Conservation (phyloP, 1,140 invertebrate species). For the Aphelinus atriplicis region DNA sequence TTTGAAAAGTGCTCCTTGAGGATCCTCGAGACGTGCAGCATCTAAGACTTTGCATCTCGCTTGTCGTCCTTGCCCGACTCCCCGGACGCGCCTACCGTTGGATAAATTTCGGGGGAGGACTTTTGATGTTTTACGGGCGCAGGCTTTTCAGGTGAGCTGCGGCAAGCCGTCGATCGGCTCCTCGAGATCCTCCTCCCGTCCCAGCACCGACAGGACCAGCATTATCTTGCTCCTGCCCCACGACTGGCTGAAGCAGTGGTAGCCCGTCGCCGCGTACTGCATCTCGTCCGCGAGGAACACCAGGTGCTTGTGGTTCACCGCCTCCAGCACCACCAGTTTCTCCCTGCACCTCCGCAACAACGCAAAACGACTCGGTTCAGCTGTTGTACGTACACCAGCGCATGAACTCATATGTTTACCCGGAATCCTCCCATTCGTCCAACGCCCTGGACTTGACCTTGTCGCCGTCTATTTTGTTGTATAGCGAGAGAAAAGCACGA, state of each 20-base stretch:
- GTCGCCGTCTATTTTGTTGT: conserved; percentile 40
- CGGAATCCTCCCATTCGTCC: conserved; percentile 43
- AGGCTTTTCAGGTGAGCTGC: conserved; percentile 12
- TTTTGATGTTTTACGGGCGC: too few relatives aligned
- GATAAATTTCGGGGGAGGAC: too few relatives aligned
- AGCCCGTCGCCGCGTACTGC: conserved; percentile 37
- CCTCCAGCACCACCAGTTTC: conserved; percentile 48
- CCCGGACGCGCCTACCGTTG: too few relatives aligned
- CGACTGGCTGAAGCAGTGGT: conserved; percentile 29
- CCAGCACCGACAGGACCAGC: conserved; percentile 47
- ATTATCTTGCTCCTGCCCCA: conserved; percentile 41
- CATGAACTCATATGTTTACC: conserved; percentile 38
- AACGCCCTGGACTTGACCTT: conserved; percentile 37
- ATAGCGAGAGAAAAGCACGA: conserved; percentile 41
- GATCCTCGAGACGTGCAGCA: not conserved
- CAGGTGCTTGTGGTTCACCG: conserved; percentile 51
- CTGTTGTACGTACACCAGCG: not conserved
- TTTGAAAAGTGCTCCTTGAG: conserved; percentile 7
- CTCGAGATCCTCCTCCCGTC: conserved; percentile 44
- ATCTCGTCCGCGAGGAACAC: conserved; percentile 46
- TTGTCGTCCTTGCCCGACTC: too few relatives aligned
- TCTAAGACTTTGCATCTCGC: too few relatives aligned
- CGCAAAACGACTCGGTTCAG: not conserved
- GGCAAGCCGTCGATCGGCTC: conserved; percentile 46
- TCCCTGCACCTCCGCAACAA: conserved; percentile 36